These are phyloP conservation scores for Chaenocephalus aceratus DNA, from an alignment of 2,113 vertebrate species.

Conservation along the genomic window DNA sequence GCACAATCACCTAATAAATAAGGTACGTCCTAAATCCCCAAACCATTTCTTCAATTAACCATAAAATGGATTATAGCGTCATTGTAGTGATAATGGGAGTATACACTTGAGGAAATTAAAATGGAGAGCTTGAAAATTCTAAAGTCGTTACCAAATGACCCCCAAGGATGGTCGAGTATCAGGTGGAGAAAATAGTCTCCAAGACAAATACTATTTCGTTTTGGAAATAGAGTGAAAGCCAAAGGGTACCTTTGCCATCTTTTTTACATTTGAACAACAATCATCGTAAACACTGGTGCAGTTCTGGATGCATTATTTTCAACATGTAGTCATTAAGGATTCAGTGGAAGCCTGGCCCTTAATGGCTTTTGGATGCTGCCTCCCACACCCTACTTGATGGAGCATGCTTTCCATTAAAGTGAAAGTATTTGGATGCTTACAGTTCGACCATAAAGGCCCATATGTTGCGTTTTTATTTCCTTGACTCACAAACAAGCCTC, in stretches of 20 bases:
- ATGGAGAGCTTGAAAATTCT: constrained; percentile 55
- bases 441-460: constrained; percentile 72
- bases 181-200: constrained; percentile 20
- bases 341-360: constrained; percentile 58
- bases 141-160: constrained; percentile 54
- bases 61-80: constrained; percentile 74
- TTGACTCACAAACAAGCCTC: constrained; percentile 59
- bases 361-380: constrained; percentile 74
- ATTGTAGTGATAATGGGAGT: constrained; percentile 69
- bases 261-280: constrained; percentile 52
- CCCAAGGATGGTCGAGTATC: constrained; percentile 47
- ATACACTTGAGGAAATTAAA: constrained; percentile 65
- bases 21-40: constrained; percentile 64
- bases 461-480: constrained; percentile 67
- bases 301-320: constrained; percentile 44
- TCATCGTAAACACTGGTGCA: constrained; percentile 53
- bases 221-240: constrained; percentile 25
- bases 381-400: constrained; percentile 72
- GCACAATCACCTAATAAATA: constrained; percentile 76
- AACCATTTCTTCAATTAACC: constrained; percentile 76
- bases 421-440: constrained; percentile 63
- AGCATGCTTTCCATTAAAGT: constrained; percentile 73
- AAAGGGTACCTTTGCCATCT: constrained; percentile 33
- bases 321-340: constrained; percentile 62
- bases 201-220: constrained; percentile 9